These are phyloP conservation scores for Hydropsyche tenuis DNA, from an alignment of 1,140 invertebrate species.

Conservation along the genomic window DNA sequence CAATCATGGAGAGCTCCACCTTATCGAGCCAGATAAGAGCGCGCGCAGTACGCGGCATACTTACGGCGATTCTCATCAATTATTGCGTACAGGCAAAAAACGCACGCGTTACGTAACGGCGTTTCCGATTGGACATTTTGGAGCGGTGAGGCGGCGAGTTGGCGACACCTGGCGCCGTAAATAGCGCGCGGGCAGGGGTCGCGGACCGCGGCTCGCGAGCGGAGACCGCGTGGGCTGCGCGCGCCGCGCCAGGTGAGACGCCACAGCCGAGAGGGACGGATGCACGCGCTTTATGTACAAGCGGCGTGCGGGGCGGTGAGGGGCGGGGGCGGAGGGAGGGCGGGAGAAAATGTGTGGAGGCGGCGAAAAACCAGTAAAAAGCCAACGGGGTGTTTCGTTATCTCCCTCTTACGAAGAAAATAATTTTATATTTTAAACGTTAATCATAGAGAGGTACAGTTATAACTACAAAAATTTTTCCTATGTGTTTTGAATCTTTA, in stretches of 20 bases:
- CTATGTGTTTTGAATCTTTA: conserved; percentile 48
- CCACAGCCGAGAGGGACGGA: not conserved
- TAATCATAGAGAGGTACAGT: conserved; percentile 50
- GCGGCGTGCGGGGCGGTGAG: not conserved
- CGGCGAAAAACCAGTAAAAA: conserved; percentile 18
- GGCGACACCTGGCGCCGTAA: not conserved
- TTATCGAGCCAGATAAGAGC: not conserved
- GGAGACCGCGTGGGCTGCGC: conserved; percentile 29
- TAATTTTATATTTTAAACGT: conserved; percentile 50
- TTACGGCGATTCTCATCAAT: not conserved
- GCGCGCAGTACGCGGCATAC: not conserved
- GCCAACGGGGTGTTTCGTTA: conserved; percentile 46
- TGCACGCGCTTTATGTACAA: conserved; percentile 19
- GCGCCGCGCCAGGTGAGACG: conserved; percentile 26
- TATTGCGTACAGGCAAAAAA: too few relatives aligned
- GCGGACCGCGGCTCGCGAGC: not conserved
- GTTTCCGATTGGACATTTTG: not conserved
- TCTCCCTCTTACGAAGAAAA: conserved; percentile 47
- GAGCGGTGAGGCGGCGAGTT: not conserved
- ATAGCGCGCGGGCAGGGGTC: conserved; percentile 22
- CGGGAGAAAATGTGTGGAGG: not conserved
- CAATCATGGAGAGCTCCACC: too few relatives aligned
- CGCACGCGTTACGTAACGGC: too few relatives aligned
- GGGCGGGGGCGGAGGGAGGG: conserved; percentile 26
- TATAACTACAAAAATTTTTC: conserved; percentile 49